Base-by-base conservation (phyloP, 1,140 invertebrate genomes). In the Nasonia longicornis region DNA sequence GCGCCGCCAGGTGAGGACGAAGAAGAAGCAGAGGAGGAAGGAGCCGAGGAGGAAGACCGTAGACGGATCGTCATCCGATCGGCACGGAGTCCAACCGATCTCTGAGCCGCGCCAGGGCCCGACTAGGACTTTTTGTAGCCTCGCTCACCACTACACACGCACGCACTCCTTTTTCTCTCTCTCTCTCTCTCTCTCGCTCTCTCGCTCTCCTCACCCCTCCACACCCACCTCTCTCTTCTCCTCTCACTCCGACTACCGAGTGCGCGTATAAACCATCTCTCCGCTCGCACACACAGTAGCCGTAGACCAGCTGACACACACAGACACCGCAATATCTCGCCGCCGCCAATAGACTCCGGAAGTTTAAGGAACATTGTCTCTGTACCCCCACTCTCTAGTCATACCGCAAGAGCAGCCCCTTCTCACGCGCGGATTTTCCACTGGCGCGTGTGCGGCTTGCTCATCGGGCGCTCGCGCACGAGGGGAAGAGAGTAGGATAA, bases 61-160 rank as follows among this genome's bases (percentile, higher is more conserved):
- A 35, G 31, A 70, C 22, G 12, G 29, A 14, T 31, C 31, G 48
- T 35, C 26, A 72, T 22, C 42, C 45, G 72, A 16, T 29, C 73
- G 58, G 31, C 14, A 14, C 75, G 75, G 12, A 26, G 35, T 16
- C 63, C 3, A 45, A 20, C 7, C 75, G 75, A 77, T 66, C 38
- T 77, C 45, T 77, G 75, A 77, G 75, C 52, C 11, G n/a, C 63
- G 38, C 20, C 31, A 45, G 38, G 22, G 16, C 64, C 22, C 64
- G 20, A 16, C 35, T 10, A 45, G 74, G 75, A 77, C 63, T 29
- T 67, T 76, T 76, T 64, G 52, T 76, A 74, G 72, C n/a, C 77
- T 14, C 58, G 2, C 3, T 11, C 38, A 22, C 52, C 29, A 11
- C 71, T n/a, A 73, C 71, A 0, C 38, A 42, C 38, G 52, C 71